phyloP scores from a whole-genome alignment of 2,888 invertebrate genomes.

The Agrenia bidenticulata region DNA sequence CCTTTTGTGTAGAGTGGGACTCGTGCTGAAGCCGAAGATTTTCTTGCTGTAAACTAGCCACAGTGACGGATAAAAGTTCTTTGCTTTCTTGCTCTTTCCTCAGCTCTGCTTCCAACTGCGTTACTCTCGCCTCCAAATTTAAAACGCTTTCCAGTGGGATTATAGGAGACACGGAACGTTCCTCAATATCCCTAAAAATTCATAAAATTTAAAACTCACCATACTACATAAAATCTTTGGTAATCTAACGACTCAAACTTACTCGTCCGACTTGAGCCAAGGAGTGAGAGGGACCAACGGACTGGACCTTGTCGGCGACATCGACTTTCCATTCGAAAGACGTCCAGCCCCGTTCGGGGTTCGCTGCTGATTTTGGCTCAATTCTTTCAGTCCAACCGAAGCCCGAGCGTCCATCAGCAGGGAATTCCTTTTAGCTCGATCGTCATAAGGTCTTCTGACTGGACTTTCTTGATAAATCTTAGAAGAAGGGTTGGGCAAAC shows the following conservation, averaged over 20 bases:
- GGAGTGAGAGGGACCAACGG: neutral
- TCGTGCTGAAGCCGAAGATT: constrained; percentile 85
- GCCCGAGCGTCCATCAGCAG: too few species aligned
- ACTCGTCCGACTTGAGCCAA: neutral
- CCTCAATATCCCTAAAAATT: constrained; percentile 12
- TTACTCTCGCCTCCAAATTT: constrained; percentile 53
- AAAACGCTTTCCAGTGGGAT: constrained; percentile 52
- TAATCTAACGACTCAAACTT: too few species aligned
- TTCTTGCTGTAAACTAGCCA: constrained; percentile 71
- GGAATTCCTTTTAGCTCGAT: too few species aligned
- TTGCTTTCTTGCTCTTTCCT: constrained; percentile 65
- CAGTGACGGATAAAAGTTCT: constrained; percentile 67
- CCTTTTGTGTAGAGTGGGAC: constrained; percentile 81
- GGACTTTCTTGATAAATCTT: too few species aligned
- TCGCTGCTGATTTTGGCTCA: too few species aligned
- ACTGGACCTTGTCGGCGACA: neutral
- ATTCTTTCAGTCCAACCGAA: too few species aligned
- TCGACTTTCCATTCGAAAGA: neutral
- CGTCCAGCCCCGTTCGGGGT: too few species aligned
- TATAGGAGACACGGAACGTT: constrained; percentile 29
- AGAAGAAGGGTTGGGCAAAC: too few species aligned
- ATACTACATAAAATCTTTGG: too few species aligned
- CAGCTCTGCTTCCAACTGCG: constrained; percentile 63
- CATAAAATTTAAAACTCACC: neutral
- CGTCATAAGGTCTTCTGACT: too few species aligned